These are phyloP conservation scores for Therioaphis trifolii DNA, from an alignment of 2,888 invertebrate genomes.

Conservation along the genomic window DNA sequence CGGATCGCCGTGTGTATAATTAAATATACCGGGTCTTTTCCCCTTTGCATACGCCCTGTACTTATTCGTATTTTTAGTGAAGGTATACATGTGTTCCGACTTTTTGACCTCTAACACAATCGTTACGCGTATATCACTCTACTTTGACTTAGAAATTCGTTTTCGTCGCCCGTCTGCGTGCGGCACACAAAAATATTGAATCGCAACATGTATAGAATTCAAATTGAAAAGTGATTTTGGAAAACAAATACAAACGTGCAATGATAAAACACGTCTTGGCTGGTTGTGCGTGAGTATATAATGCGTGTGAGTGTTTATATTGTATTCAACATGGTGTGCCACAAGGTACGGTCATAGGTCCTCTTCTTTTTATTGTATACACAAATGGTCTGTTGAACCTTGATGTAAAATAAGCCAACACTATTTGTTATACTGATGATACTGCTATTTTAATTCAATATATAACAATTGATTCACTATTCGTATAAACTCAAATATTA, in stretches of 20 bases:
- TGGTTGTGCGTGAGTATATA: background rate
- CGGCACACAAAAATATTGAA: background rate
- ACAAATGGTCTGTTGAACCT: too few relatives aligned
- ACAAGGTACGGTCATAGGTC: too few relatives aligned
- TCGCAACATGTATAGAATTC: background rate
- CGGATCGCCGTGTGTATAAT: background rate
- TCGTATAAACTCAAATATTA: too few relatives aligned
- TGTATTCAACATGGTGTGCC: too few relatives aligned
- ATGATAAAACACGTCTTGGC: background rate
- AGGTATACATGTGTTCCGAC: background rate
- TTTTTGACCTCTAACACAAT: constrained; percentile 38
- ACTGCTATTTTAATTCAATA: too few relatives aligned
- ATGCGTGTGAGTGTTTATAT: too few relatives aligned
- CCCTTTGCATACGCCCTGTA: background rate
- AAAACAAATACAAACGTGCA: background rate
- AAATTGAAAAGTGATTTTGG: background rate
- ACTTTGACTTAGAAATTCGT: constrained; percentile 6
- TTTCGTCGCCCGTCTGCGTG: background rate
- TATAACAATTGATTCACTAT: too few relatives aligned
- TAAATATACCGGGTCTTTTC: background rate
- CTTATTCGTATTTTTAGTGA: constrained; percentile 1
- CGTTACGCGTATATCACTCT: constrained; percentile 20
- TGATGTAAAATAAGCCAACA: too few relatives aligned
- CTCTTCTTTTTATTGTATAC: too few relatives aligned
- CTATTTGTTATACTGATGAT: too few relatives aligned